Evolutionary conservation across 2,888 invertebrate genomes (phyloP), one percentile per base, ranked within the genome.

Genomic region (Rhamnusium bicolor): DNA sequence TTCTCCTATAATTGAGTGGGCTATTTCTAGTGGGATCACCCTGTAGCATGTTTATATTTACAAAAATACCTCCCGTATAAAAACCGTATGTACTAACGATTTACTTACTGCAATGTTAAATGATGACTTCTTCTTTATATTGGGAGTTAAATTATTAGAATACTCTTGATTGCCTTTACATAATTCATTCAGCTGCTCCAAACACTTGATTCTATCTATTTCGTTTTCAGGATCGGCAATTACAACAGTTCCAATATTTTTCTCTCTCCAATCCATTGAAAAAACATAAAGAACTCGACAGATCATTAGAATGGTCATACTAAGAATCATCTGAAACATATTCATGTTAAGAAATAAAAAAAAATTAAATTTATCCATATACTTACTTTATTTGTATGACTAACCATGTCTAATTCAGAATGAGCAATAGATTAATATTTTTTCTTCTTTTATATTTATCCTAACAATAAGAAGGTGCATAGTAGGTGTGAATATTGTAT

Each of bases 371-470:
- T 21, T 21, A 29, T 53, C 19, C 24, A 16, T 29, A 16, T 54
- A 56, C 67, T 56, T 46, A 65, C 51, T 16, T 51, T 24, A n/a
- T 21, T 56, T 10, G 4, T 21, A 5, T 56, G 67, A 54, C 27
- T 46, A 67, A 56, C 67, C 56, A 40, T 67, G 24, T 14, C 32
- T 53, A 49, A 67, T 56, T 46, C 14, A 56, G 56, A 67, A 67
- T 67, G 54, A 40, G 40, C 67, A 7, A 51, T 67, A 67, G 7
- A 24, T 56, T 46, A 56, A 16, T n/a, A 29, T 46, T 21, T 56
- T n/a, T 46, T 46, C 67, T 67, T 56, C 67, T 67, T 67, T 67
- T 67, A 67, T 67, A 67, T 54, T n/a, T 14, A 8, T 16, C 24
- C 14, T 10, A n/a, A 67, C 67, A 67, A 67, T 67, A 21, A 56